Conservation (phyloP, 2,888 invertebrate genomes). For the Chrysotoxum bicinctum region DNA sequence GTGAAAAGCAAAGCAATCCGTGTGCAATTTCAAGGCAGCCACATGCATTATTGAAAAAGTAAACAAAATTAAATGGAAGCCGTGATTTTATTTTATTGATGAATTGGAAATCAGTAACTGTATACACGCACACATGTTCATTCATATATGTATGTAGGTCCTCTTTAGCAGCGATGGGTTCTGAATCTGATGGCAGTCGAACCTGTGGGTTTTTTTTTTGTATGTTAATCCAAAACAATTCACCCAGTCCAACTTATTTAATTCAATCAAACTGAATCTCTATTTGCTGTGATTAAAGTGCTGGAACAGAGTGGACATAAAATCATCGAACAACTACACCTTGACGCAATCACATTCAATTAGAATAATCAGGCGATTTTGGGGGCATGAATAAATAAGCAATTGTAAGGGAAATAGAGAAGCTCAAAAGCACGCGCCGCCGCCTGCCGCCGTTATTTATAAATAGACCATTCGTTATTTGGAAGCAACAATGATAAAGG, state of each 20-base stretch:
- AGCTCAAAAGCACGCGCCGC: not conserved
- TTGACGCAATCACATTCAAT: conserved; percentile 57
- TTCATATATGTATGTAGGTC: not conserved
- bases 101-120: conserved; percentile 45
- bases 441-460: not conserved
- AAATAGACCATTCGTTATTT: not conserved
- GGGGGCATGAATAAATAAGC: conserved; percentile 45
- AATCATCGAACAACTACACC: not conserved
- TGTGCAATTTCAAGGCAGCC: conserved; percentile 39
- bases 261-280: conserved; percentile 31
- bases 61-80: conserved; percentile 68
- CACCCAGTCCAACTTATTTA: conserved; percentile 8
- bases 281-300: conserved; percentile 14
- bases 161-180: not conserved
- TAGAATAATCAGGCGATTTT: conserved; percentile 58
- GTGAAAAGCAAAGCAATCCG: conserved; percentile 4
- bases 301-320: not conserved
- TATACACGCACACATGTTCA: not conserved
- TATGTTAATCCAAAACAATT: not conserved
- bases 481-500: not conserved
- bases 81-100: conserved; percentile 72
- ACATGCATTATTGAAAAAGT: conserved; percentile 67
- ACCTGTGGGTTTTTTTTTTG: not conserved
- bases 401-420: not conserved
- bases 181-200: not conserved